Base-by-base conservation (phyloP, 2,888 invertebrate species). In the Mactromeris polynyma region DNA sequence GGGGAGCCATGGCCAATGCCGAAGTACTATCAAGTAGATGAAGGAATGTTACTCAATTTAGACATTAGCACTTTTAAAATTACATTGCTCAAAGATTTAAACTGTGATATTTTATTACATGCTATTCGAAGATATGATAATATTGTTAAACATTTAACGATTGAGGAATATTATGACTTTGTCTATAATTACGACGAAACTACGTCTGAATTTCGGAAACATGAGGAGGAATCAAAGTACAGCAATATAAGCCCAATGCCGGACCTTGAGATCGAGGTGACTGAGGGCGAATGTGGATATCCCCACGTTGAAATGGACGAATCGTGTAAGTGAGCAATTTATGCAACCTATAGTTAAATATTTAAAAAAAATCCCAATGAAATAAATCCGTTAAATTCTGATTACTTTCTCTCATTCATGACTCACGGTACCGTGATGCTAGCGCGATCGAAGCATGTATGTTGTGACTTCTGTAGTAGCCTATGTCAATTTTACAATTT, bases 101-200 rank as follows among this genome's bases (percentile, higher is more conserved):
- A 96, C 11, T 98, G 98, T 94, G 97, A 97, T 84, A 97, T 97
- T 77, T 94, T 98, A n/a, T 96, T 97, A 64, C 96, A 97, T 58
- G 98, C 98, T 0, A 93, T 97, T 11, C 93, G 95, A 80, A 96
- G 98, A 58, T 98, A 98, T 93, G 96, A 96, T 87, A 94, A 96
- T 3, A 96, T 97, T 19, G 97, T 98, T 79, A 95, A 96, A 33
- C 85, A 89, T n/a, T 88, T 85, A 51, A 83, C 91, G 0, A 64
- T 89, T 11, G 92, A 92, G 40, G 93, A 94, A 11, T 89, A 89
- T 51, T 93, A 93, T 81, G 85, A 89, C 80, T 91, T 91, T 80
- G 42, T 91, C 21, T 89, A 89, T 64, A 91, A 91, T 86, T 89
- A 82, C 38, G 81, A 91, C 58, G 81, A 89, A 33, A 84, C 81